A percentile compares a stretch with the other conserved stretches of the same genome.
phyloP scores from a whole-genome alignment of 2,888 invertebrate genomes.

The Agrotis clavis region DNA sequence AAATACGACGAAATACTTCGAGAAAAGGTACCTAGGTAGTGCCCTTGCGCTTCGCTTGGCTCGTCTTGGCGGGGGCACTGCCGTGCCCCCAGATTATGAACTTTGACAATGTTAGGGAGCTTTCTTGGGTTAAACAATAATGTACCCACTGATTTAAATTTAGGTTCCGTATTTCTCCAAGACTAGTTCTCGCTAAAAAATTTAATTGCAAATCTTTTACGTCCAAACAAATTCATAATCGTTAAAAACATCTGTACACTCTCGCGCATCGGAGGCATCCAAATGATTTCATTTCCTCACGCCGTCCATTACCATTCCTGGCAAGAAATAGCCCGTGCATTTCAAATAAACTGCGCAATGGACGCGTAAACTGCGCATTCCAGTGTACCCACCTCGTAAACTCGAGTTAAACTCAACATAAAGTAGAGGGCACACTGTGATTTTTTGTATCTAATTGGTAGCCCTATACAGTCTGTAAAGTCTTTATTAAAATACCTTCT shows the following conservation, averaged over 20 bases:
- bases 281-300: slow-evolving; percentile 60
- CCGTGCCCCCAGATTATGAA: no score
- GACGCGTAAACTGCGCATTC: slow-evolving; percentile 72
- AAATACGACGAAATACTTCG: no score
- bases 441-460: slow-evolving; percentile 64
- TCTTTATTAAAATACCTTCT: slow-evolving; percentile 57
- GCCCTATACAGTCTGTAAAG: slow-evolving; percentile 27
- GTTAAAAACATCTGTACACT: slow-evolving; percentile 8
- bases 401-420: slow-evolving; percentile 51
- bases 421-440: slow-evolving; percentile 42
- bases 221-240: slow-evolving; percentile 8
- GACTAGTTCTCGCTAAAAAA: neutral
- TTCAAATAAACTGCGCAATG: slow-evolving; percentile 69
- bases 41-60: no score
- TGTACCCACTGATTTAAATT: no score
- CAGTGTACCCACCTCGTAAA: slow-evolving; percentile 70
- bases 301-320: slow-evolving; percentile 67
- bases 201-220: neutral
- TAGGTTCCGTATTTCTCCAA: no score
- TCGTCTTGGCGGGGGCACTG: no score
- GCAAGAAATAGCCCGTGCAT: slow-evolving; percentile 68
- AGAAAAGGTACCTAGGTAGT: no score
- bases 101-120: no score
- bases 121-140: no score
- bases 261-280: slow-evolving; percentile 35